Conservation (phyloP, 2,113 vertebrate genomes). For the Malaclemys terrapin region DNA sequence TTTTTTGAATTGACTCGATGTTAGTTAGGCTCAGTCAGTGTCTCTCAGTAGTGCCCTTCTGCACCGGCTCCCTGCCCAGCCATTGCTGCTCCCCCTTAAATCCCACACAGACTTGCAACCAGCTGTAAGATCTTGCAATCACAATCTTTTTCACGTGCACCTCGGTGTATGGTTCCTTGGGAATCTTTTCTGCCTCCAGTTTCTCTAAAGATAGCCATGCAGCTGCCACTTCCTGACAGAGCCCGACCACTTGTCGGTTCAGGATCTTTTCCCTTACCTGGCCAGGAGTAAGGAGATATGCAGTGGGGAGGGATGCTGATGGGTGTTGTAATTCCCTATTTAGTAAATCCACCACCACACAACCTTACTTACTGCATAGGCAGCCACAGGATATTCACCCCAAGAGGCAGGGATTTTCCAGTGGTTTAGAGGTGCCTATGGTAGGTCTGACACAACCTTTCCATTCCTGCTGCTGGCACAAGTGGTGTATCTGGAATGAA, state of each 20-base stretch:
- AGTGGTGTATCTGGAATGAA: fast-evolving
- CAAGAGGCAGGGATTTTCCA: neutral
- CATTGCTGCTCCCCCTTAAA: neutral
- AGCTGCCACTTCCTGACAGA: neutral
- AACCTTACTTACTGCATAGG: neutral
- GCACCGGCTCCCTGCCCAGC: no score
- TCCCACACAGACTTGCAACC: neutral
- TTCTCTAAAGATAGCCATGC: neutral
- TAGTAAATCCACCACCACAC: no score
- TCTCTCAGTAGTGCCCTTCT: neutral
- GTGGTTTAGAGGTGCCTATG: neutral
- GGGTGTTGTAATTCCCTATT: no score
- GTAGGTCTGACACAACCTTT: neutral
- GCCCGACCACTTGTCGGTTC: neutral
- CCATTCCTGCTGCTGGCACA: neutral
- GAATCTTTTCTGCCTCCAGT: neutral
- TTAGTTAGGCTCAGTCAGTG: neutral
- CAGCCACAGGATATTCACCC: neutral
- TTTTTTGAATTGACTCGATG: neutral
- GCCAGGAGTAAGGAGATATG: neutral
- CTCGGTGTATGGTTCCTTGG: neutral
- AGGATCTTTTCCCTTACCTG: neutral
- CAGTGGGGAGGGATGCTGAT: no score
- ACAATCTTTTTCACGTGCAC: neutral
- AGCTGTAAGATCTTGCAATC: neutral